A percentile compares a stretch with the other conserved stretches of the same genome.
Conservation (phyloP, 2,888 invertebrate genomes). For the Cremastobaeus sp. region DNA sequence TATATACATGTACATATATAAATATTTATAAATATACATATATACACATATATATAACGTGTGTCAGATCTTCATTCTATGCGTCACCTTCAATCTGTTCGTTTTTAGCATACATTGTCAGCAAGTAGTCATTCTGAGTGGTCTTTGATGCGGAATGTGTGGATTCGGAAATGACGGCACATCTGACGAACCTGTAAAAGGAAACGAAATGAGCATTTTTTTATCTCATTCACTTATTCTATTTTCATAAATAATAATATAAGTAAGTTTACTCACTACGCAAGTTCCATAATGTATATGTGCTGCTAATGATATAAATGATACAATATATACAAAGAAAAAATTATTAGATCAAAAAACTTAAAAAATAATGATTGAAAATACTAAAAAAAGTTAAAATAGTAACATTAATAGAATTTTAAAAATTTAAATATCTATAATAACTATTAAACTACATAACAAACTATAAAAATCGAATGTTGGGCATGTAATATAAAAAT, state of each 20-base stretch:
- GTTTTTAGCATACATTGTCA: constrained; percentile 79
- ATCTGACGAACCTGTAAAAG: constrained; percentile 93
- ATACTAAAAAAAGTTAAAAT: no score
- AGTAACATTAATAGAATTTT: no score
- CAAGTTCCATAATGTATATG: constrained; percentile 95
- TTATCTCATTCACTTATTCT: neutral
- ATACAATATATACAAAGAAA: constrained; percentile 87
- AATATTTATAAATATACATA: constrained; percentile 31
- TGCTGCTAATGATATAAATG: constrained; percentile 84
- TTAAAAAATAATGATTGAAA: no score
- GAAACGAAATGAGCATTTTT: constrained; percentile 6
- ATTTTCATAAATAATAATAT: constrained; percentile 11
- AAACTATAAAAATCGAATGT: no score
- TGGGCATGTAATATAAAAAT: no score
- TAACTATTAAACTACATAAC: no score
- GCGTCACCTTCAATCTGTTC: constrained; percentile 59
- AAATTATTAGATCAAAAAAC: constrained; percentile 83
- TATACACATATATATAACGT: constrained; percentile 41
- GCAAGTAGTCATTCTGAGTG: constrained; percentile 80
- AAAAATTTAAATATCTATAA: no score
- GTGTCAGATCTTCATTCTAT: constrained; percentile 66
- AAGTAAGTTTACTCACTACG: constrained; percentile 86
- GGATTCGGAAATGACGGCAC: constrained; percentile 94
- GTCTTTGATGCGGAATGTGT: constrained; percentile 86
- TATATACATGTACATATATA: constrained; percentile 36